These are phyloP conservation scores for Invenusta paracnida DNA, from an alignment of 2,888 invertebrate genomes.

Conservation along the genomic window DNA sequence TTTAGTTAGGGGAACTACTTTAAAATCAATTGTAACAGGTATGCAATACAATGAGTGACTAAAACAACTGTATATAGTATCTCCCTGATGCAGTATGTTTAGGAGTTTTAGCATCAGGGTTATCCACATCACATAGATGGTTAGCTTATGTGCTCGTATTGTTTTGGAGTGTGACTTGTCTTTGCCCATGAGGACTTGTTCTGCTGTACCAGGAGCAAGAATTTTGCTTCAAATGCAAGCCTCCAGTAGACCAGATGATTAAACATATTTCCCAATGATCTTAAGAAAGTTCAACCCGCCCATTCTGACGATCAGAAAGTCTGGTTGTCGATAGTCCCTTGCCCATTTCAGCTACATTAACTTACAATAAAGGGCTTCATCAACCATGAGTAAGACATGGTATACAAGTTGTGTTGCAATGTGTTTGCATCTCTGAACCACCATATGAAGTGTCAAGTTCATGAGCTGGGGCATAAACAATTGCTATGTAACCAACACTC, in stretches of 20 bases:
- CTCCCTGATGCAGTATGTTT: no score
- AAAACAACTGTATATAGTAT: no score
- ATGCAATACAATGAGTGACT: no score
- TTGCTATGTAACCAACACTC: slow-evolving; percentile 18
- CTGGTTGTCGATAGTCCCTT: neutral
- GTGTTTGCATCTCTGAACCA: slow-evolving; percentile 31
- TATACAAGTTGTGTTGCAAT: slow-evolving; percentile 21
- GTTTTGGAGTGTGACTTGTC: neutral
- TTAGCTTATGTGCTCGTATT: neutral
- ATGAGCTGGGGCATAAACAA: slow-evolving; percentile 31
- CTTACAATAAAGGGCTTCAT: slow-evolving; percentile 37
- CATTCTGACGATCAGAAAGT: slow-evolving; percentile 36
- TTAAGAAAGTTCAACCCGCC: slow-evolving; percentile 24
- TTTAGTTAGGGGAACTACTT: no score
- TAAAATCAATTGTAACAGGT: no score
- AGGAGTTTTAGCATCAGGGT: neutral
- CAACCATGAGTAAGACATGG: slow-evolving; percentile 39
- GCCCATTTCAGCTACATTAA: slow-evolving; percentile 44
- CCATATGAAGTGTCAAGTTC: slow-evolving; percentile 34
- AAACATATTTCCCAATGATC: neutral
- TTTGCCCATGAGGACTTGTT: neutral
- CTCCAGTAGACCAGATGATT: neutral
- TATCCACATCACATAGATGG: neutral
- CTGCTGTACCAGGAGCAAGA: neutral
- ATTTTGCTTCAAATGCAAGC: neutral